phyloP scores from a whole-genome alignment of 2,797 vertebrate genomes.

The Pseudopleuronectes americanus region DNA sequence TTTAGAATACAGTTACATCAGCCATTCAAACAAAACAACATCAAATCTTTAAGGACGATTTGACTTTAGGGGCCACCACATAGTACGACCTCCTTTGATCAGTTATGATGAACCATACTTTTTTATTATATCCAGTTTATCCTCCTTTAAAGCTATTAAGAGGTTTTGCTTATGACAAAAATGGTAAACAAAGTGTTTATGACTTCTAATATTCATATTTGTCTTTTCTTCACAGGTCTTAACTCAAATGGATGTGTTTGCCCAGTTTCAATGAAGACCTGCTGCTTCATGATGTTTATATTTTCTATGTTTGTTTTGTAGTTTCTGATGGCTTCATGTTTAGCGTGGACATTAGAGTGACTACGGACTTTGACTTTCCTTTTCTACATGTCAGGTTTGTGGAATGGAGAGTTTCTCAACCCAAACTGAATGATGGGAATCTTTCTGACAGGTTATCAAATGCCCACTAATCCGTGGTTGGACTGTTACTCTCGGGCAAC shows the following conservation, averaged over 20 bases:
- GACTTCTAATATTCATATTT: neutral
- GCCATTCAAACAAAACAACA: neutral
- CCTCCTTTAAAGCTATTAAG: neutral
- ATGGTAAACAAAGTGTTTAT: neutral
- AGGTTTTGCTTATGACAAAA: neutral
- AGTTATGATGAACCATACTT: no score
- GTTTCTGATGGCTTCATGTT: conserved; percentile 39
- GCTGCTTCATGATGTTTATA: conserved; percentile 51
- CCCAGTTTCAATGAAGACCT: conserved; percentile 55
- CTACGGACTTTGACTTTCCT: conserved; percentile 13
- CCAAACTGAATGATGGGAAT: conserved; percentile 23
- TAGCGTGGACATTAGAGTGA: conserved; percentile 33
- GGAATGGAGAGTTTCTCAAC: conserved; percentile 16
- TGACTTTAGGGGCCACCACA: no score
- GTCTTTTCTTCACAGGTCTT: conserved; percentile 70
- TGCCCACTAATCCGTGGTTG: conserved; percentile 18
- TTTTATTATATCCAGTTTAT: neutral
- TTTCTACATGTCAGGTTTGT: conserved; percentile 35
- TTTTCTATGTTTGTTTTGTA: conserved; percentile 63
- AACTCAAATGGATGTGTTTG: conserved; percentile 74
- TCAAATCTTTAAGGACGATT: neutral
- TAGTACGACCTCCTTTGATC: no score
- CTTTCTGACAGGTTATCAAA: conserved; percentile 44
- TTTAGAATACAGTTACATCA: neutral
- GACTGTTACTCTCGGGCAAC: conserved; percentile 27